Percentiles rank a stretch among this genome's conserved stretches.
Evolutionary conservation across 2,888 invertebrate genomes (phyloP).

Genomic region (Clusia tigrina): DNA sequence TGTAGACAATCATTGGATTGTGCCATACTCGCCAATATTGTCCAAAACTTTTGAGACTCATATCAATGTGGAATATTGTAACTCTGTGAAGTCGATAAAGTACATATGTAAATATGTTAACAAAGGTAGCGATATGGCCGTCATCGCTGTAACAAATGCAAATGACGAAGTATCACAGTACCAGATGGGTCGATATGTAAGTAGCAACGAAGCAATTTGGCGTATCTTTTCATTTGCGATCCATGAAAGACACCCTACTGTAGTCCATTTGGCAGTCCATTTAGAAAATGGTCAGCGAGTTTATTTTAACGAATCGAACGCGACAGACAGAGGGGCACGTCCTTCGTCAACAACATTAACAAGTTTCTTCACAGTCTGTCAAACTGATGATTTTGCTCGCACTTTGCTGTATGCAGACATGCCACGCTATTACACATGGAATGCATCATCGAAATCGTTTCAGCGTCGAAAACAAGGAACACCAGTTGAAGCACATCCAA

Average conservation of each 20-base stretch:
- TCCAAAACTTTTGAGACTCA: constrained; percentile 48
- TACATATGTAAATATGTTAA: constrained; percentile 15
- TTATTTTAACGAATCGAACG: too few relatives aligned
- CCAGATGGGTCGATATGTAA: constrained; percentile 19
- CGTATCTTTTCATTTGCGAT: constrained; percentile 13
- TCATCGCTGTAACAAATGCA: too few relatives aligned
- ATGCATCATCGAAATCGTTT: constrained; percentile 12
- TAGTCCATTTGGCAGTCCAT: constrained; percentile 24
- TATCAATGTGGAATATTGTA: constrained; percentile 60
- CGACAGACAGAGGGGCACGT: too few relatives aligned
- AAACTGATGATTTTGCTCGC: too few relatives aligned
- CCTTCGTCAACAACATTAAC: too few relatives aligned
- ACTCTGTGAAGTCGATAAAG: constrained; percentile 35
- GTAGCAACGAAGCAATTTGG: too few relatives aligned
- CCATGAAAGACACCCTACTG: constrained; percentile 22
- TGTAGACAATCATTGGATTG: constrained; percentile 52
- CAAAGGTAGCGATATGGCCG: too few relatives aligned
- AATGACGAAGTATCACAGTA: constrained; percentile 5
- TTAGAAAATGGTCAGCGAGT: constrained; percentile 25
- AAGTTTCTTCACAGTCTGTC: too few relatives aligned
- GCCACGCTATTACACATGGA: too few relatives aligned
- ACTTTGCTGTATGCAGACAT: too few relatives aligned
- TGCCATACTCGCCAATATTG: constrained; percentile 52
- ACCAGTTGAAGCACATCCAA: constrained; percentile 2
- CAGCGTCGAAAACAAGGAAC: constrained; percentile 26